Base-by-base conservation (phyloP, 1,140 invertebrate species). In the Cydia amplana region DNA sequence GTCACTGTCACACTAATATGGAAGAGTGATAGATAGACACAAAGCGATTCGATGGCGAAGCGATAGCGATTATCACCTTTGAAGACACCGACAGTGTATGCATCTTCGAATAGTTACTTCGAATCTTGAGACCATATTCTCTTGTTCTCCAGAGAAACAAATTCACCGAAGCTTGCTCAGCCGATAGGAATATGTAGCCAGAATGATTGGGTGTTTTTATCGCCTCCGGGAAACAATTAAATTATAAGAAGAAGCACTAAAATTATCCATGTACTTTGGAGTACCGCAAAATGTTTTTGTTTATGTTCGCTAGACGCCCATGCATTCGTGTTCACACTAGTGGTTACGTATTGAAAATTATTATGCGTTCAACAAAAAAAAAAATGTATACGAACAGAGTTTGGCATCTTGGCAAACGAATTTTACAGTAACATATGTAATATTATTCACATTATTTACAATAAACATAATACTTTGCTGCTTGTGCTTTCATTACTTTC, bases 231-330 rank as follows among this genome's bases (percentile, higher is more conserved):
- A 86, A 85, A 81, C 80, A 70, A 60, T 77, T 74, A 75, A 55
- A 78, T 78, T 80, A 82, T 79, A 60, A 60, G 75, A 70, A 78
- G 82, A 86, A 85, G 80, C 80, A 70, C 65, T 77, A 75, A 75
- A 51, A 78, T 76, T 79, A 81, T 79, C 75, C 74, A 36, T 65
- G 43, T 81, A 18, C 65, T 60, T 60, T 51, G 55, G 55, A 60
- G 18, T 23, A 60, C 55, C 18, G 55, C 55, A 60, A 60, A 60
- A 7, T 20, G 9, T 23, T 23, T 46, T 20, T 60, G 55, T 23
- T 60, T 60, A 23, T 60, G 20, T 23, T 60, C n/a, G 55, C 55
- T 23, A 18, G 20, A 23, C 18, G 20, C 18, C 55, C 9, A 60
- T 23, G 20, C 20, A 7, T 10, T 16, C 16, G 12, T n/a, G 46